Evolutionary conservation across 92 coral and sea anemone species (phyloP).

Genomic region (Micromussa lordhowensis): DNA sequence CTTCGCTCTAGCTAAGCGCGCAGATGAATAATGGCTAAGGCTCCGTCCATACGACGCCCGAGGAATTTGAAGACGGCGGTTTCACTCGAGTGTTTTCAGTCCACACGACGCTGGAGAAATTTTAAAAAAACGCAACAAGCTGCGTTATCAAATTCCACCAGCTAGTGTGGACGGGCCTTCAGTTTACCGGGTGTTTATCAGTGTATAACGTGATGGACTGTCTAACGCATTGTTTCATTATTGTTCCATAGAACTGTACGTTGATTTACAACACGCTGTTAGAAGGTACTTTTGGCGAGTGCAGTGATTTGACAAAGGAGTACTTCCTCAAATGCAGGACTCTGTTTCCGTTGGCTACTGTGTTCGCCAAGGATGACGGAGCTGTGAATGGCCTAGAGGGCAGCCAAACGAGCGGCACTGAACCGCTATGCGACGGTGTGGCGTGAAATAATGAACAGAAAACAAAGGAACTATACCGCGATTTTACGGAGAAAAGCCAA

Average conservation of each 20-base stretch:
- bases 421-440: slow-evolving; percentile 78
- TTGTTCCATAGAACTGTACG: slow-evolving; percentile 76
- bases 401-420: slow-evolving; percentile 40
- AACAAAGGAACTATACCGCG: background rate
- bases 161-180: too few relatives aligned
- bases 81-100: too few relatives aligned
- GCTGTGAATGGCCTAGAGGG: slow-evolving; percentile 76
- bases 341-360: slow-evolving; percentile 78
- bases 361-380: slow-evolving; percentile 75
- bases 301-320: slow-evolving; percentile 75
- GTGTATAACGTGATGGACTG: background rate
- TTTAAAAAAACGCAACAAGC: too few relatives aligned
- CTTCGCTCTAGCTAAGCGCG: too few relatives aligned
- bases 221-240: background rate
- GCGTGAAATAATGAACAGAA: slow-evolving; percentile 36
- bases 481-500: slow-evolving; percentile 12
- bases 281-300: slow-evolving; percentile 93
- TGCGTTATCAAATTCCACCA: too few relatives aligned
- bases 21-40: too few relatives aligned
- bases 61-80: too few relatives aligned
- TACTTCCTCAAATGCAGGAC: slow-evolving; percentile 83
- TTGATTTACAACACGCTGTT: slow-evolving; percentile 75
- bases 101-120: too few relatives aligned
- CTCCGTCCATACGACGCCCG: too few relatives aligned
- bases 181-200: too few relatives aligned